Evolutionary conservation across 2,888 invertebrate genomes (phyloP), one percentile per base, ranked within the genome.

Genomic region (Conistra vaccinii): DNA sequence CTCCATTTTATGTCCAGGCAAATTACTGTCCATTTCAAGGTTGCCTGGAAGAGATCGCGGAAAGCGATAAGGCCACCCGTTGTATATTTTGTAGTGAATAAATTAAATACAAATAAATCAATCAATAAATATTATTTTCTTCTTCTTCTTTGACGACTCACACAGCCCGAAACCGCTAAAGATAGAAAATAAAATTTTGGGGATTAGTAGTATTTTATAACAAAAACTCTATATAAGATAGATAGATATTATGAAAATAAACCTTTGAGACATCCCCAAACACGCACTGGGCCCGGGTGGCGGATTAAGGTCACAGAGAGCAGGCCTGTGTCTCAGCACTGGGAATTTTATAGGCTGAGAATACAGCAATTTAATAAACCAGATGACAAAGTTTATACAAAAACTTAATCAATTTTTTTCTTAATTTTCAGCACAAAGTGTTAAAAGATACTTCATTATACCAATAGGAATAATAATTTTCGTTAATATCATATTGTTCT

Each of bases 401-500:
- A 45, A 7, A 23, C 2, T 1, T 35, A n/a, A n/a, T n/a, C n/a
- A n/a, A n/a, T n/a, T 23, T 3, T 42, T 14, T 26, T 73, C 10
- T 51, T 53, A 10, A 20, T 51, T 77, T 77, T 51, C 62, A 77
- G 77, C 0, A 14, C 1, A 5, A 14, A 9, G 81, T n/a, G 12
- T 81, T 20, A 0, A 20, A n/a, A 12, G 3, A 10, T 77, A 77
- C 35, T 58, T 77, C 17, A 42, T 45, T 1, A 51, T 17, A 58
- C 77, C 77, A 12, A 81, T 77, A 29, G 77, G 42, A 0, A 3
- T 81, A 45, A 77, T 77, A 1, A 81, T 77, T 29, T 75, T 63
- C 14, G 81, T 75, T 2, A 77, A 77, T 51, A 77, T 77, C 14
- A 75, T 77, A 77, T 75, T 77, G n/a, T 77, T 77, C 35, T 12